These are phyloP conservation scores for Planococcus citri DNA, from an alignment of 1,140 invertebrate species.

Conservation along the genomic window DNA sequence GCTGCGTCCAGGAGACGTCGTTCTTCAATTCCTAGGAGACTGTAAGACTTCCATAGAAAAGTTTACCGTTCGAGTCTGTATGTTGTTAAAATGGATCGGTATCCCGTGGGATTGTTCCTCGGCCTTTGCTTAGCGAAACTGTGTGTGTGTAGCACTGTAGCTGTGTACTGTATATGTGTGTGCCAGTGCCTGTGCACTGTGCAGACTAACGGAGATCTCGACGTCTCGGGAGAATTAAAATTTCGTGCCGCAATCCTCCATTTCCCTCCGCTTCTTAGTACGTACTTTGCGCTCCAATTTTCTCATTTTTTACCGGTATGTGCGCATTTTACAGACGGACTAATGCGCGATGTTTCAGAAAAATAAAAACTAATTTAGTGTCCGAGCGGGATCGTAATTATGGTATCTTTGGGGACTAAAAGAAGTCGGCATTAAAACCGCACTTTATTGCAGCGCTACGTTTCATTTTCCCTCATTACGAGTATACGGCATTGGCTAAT, in stretches of 20 bases:
- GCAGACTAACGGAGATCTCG: conserved; percentile 13
- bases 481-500: no score
- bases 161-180: not conserved
- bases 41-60: conserved; percentile 17
- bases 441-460: no score
- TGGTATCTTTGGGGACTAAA: not conserved
- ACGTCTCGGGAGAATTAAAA: conserved; percentile 1
- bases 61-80: conserved; percentile 10
- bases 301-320: conserved; percentile 15
- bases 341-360: not conserved
- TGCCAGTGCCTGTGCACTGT: not conserved
- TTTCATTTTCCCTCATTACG: no score
- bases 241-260: conserved; percentile 17
- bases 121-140: conserved; percentile 9
- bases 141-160: not conserved
- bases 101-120: conserved; percentile 13
- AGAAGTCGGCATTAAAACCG: not conserved
- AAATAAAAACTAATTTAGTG: not conserved
- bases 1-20: not conserved
- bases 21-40: conserved; percentile 9
- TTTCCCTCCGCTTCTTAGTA: not conserved
- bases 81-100: conserved; percentile 20
- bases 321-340: not conserved
- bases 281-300: conserved; percentile 14
- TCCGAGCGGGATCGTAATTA: conserved; percentile 1